Percentiles rank a stretch among this genome's conserved stretches.
These are phyloP conservation scores for Muntiacus muntjak DNA, from an alignment of 2,113 vertebrate species.

Conservation along the genomic window DNA sequence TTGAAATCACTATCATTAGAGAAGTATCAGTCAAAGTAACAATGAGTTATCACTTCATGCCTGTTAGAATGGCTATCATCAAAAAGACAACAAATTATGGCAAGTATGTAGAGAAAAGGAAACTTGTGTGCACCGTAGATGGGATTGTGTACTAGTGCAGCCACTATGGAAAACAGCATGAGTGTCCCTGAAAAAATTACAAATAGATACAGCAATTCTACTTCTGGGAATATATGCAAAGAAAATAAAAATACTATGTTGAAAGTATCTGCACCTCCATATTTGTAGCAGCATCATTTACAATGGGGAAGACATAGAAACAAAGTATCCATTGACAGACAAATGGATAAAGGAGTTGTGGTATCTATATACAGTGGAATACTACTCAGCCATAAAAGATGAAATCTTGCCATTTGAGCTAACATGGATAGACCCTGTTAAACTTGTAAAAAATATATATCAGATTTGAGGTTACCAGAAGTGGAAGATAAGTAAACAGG, in stretches of 20 bases:
- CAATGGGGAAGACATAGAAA: background rate
- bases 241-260: background rate
- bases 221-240: background rate
- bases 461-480: background rate
- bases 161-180: background rate
- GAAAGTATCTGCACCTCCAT: background rate
- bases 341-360: background rate
- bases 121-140: background rate
- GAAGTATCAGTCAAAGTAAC: background rate
- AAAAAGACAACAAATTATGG: background rate
- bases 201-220: background rate
- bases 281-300: background rate
- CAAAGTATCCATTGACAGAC: background rate
- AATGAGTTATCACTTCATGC: background rate
- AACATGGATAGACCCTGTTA: background rate
- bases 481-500: background rate
- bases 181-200: background rate
- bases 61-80: background rate
- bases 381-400: background rate
- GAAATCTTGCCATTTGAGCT: background rate
- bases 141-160: background rate
- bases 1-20: background rate
- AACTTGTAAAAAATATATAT: background rate
- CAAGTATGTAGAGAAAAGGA: background rate
- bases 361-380: background rate